Evolutionary conservation across 2,113 vertebrate species (phyloP).

Genomic region (Arenaria interpres): DNA sequence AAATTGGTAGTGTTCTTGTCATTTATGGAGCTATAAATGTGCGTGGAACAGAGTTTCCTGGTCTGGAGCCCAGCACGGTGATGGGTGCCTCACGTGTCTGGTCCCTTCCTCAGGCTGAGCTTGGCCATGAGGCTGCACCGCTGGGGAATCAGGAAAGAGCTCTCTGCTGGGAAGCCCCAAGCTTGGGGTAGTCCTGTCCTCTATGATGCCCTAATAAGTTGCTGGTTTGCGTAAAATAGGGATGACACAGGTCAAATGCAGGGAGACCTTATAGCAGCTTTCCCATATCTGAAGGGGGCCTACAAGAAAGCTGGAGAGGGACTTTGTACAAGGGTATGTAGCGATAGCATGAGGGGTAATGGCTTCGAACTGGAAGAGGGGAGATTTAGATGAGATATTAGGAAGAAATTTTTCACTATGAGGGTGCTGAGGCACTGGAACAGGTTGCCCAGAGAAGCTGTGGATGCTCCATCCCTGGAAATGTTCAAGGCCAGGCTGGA

Average conservation of each 20-base stretch:
- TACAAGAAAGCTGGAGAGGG: neutral
- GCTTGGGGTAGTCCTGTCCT: neutral
- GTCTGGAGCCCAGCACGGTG: accelerated
- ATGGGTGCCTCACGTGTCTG: accelerated
- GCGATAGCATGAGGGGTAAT: neutral
- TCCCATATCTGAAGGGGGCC: neutral
- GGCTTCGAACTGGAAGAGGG: neutral
- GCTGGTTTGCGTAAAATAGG: neutral
- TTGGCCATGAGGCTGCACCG: accelerated
- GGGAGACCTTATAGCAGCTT: neutral
- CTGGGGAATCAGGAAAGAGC: neutral
- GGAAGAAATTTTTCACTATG: neutral
- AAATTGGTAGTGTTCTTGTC: constrained; percentile 11
- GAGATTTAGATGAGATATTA: neutral
- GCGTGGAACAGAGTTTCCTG: neutral
- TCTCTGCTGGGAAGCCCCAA: neutral
- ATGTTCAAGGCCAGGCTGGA: neutral
- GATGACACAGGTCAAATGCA: neutral
- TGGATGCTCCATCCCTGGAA: neutral
- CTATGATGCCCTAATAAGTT: neutral
- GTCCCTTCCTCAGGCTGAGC: neutral
- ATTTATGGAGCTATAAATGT: neutral
- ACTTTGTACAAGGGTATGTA: neutral
- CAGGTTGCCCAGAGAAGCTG: neutral
- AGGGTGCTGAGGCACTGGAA: neutral